phyloP scores from a whole-genome alignment of 2,888 invertebrate species.

The Drosophila cognata region DNA sequence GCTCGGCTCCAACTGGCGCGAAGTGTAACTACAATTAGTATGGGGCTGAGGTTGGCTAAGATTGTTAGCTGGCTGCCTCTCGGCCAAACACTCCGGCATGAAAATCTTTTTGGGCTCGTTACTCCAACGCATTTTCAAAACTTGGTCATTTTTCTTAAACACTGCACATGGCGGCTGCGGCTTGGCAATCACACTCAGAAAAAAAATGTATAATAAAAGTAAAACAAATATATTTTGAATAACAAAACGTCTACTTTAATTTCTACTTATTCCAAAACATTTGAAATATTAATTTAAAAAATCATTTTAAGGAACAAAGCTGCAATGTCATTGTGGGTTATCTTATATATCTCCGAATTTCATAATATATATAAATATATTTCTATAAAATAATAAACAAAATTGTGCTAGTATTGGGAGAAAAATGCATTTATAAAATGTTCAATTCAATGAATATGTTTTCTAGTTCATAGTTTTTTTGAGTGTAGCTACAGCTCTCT shows the following conservation, averaged over 20 bases:
- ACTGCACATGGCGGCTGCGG: conserved; percentile 53
- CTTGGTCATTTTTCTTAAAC: conserved; percentile 71
- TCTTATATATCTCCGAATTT: background rate
- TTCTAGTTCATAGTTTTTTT: background rate
- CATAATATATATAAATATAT: too few species aligned
- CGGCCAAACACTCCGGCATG: conserved; percentile 55
- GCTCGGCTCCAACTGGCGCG: conserved; percentile 62
- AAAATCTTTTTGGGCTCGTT: conserved; percentile 63
- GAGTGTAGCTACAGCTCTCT: conserved; percentile 15
- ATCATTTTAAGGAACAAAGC: background rate
- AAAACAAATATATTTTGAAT: background rate
- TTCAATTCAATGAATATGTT: background rate
- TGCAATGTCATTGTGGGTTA: background rate
- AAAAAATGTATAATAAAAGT: background rate
- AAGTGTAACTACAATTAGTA: conserved; percentile 78
- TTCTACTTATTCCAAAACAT: background rate
- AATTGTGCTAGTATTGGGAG: background rate
- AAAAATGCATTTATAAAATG: background rate
- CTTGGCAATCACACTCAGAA: conserved; percentile 47
- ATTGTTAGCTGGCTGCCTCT: conserved; percentile 41
- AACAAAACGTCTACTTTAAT: background rate
- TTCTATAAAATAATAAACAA: too few species aligned
- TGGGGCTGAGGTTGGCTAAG: conserved; percentile 47
- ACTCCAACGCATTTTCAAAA: conserved; percentile 81
- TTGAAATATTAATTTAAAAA: background rate